Percentiles rank a stretch among this genome's conserved stretches.
Conservation (phyloP, 2,888 invertebrate species). For the Acrocyrtus sp. region DNA sequence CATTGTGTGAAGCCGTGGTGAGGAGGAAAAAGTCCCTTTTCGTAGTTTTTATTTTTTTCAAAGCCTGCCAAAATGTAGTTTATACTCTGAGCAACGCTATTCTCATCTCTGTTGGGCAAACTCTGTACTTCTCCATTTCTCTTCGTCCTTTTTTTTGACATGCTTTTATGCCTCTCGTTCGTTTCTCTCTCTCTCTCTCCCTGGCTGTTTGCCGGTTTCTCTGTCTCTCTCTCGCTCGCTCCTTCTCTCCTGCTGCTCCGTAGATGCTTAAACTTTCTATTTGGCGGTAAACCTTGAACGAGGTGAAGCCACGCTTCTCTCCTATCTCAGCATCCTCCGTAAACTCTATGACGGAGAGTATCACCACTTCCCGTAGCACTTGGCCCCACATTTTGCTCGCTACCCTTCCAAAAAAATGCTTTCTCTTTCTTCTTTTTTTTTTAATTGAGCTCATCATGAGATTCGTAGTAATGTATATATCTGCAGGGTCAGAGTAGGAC, state of each 20-base stretch:
- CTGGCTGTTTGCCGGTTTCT: not conserved
- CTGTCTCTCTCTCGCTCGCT: conserved; percentile 10
- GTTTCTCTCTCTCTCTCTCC: not conserved
- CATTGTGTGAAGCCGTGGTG: too few species aligned
- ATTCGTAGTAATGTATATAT: too few species aligned
- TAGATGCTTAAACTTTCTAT: conserved; percentile 19
- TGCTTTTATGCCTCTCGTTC: not conserved
- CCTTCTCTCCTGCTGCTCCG: not conserved
- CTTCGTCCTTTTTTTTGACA: not conserved
- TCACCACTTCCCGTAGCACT: conserved; percentile 7
- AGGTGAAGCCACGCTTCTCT: conserved; percentile 49
- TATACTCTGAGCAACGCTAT: too few species aligned
- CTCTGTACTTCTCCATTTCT: not conserved
- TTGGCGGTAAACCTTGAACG: conserved; percentile 52
- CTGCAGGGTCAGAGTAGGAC: too few species aligned
- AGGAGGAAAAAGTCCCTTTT: too few species aligned
- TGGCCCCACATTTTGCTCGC: conserved; percentile 2
- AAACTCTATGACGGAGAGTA: conserved; percentile 30
- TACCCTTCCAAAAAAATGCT: not conserved
- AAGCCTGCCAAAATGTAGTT: too few species aligned
- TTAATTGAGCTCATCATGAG: too few species aligned
- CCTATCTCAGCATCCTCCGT: conserved; percentile 49
- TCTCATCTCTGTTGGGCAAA: not conserved
- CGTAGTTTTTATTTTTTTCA: too few species aligned
- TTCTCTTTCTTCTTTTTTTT: not conserved